Conservation (phyloP, 2,888 invertebrate genomes). For the Drosophila affinis region DNA sequence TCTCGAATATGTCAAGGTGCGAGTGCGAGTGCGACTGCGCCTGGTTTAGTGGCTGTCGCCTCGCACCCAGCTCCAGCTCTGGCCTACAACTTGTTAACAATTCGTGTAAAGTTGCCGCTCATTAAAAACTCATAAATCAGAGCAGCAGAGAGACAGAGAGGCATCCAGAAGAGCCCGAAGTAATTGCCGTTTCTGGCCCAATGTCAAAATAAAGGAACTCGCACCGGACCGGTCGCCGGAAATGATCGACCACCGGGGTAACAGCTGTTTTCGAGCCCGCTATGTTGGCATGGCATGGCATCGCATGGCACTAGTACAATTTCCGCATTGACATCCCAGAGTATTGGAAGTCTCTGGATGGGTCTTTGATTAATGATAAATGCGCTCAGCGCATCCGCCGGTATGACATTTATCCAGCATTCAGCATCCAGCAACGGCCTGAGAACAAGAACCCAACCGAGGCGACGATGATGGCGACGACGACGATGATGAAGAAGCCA, state of each 20-base stretch:
- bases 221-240: slow-evolving; percentile 20
- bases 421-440: slow-evolving; percentile 25
- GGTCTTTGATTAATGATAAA: slow-evolving; percentile 78
- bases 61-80: slow-evolving; percentile 4
- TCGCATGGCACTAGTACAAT: slow-evolving; percentile 26
- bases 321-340: slow-evolving; percentile 58
- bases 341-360: slow-evolving; percentile 67
- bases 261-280: slow-evolving; percentile 24
- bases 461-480: slow-evolving; percentile 21
- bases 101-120: slow-evolving; percentile 78
- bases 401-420: slow-evolving; percentile 65
- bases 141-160: slow-evolving; percentile 21
- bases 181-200: slow-evolving; percentile 60
- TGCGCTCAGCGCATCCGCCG: slow-evolving; percentile 69
- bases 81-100: slow-evolving; percentile 68
- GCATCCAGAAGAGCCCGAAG: slow-evolving; percentile 32
- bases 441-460: slow-evolving; percentile 42
- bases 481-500: neutral
- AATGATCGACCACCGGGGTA: slow-evolving; percentile 42
- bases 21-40: slow-evolving; percentile 9
- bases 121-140: slow-evolving; percentile 80
- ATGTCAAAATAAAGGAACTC: slow-evolving; percentile 51
- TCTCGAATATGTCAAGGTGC: slow-evolving; percentile 61
- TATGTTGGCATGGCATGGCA: slow-evolving; percentile 26
- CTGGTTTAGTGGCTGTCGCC: slow-evolving; percentile 20